phyloP scores from a whole-genome alignment of 1,140 invertebrate species.

The Drosophila busckii region DNA sequence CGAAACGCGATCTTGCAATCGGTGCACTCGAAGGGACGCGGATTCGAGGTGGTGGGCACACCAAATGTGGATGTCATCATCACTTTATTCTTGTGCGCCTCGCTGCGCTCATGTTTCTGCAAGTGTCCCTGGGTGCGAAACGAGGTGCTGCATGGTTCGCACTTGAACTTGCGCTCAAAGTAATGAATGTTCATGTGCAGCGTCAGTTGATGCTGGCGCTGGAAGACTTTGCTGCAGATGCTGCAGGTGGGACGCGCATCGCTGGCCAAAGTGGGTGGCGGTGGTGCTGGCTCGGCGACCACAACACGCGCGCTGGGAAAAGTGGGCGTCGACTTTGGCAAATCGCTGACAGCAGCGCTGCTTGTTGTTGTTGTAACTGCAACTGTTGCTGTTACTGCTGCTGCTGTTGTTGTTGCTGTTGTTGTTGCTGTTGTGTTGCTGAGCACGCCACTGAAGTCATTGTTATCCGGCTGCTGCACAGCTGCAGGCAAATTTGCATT shows the following conservation, averaged over 20 bases:
- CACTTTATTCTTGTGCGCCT: constrained; percentile 94
- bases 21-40: constrained; percentile 94
- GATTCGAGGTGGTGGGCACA: constrained; percentile 91
- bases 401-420: background rate
- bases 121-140: constrained; percentile 95
- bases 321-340: constrained; percentile 2
- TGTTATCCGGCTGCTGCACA: constrained; percentile 66
- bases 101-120: constrained; percentile 93
- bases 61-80: constrained; percentile 92
- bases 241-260: constrained; percentile 91
- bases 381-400: background rate
- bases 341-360: background rate
- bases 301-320: constrained; percentile 28
- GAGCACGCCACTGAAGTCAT: constrained; percentile 67
- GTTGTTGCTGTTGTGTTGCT: background rate
- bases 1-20: constrained; percentile 98
- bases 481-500: constrained; percentile 73
- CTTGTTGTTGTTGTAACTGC: background rate
- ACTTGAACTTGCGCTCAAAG: constrained; percentile 94
- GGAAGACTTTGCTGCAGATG: constrained; percentile 95
- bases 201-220: constrained; percentile 91
- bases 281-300: constrained; percentile 44
- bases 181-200: constrained; percentile 98
- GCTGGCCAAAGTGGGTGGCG: constrained; percentile 68
- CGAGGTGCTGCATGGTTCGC: constrained; percentile 93